phyloP scores from a whole-genome alignment of 35 echinoderm and acorn worm genomes.

The Apostichopus californicus region DNA sequence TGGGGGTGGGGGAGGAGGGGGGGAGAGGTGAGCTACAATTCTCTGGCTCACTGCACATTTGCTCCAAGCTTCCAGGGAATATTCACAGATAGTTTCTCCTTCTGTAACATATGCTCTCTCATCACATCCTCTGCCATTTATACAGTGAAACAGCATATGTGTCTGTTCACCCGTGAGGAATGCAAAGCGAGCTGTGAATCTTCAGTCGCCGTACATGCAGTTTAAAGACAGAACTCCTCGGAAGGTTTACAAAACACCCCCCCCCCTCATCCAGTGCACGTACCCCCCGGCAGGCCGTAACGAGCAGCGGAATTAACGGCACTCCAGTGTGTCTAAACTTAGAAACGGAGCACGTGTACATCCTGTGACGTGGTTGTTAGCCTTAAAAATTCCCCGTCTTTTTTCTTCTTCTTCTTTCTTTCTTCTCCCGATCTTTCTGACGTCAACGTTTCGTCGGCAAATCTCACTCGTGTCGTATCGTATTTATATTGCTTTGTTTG shows the following conservation, averaged over 20 bases:
- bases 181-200: neutral
- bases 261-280: too few species aligned
- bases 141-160: neutral
- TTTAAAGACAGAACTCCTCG: neutral
- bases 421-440: neutral
- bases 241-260: conserved; percentile 8
- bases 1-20: too few species aligned
- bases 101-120: too few species aligned
- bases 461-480: neutral
- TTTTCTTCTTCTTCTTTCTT: neutral
- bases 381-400: neutral
- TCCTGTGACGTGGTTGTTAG: conserved; percentile 28
- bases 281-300: neutral
- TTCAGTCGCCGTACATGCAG: neutral
- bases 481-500: conserved; percentile 15
- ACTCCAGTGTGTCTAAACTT: conserved; percentile 27
- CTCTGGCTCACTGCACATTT: too few species aligned
- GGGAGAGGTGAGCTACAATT: too few species aligned
- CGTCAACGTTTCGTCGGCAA: neutral
- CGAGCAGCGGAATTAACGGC: neutral
- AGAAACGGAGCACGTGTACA: conserved; percentile 14
- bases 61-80: too few species aligned
- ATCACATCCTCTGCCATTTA: too few species aligned
- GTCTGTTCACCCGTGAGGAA: conserved; percentile 1
- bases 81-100: too few species aligned